phyloP scores from a whole-genome alignment of 2,888 invertebrate genomes.

The Spialia ferax region DNA sequence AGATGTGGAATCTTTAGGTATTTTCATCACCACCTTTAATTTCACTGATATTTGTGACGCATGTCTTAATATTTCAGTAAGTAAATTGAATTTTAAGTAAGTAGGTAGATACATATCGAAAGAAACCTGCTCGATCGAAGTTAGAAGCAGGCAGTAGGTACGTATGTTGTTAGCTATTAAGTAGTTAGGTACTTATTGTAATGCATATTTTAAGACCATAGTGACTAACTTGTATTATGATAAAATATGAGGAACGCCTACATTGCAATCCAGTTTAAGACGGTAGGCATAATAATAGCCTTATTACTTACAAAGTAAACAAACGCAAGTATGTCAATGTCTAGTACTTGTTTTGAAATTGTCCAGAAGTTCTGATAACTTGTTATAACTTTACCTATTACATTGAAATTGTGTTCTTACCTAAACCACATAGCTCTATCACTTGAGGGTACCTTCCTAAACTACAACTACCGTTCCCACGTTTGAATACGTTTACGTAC shows the following conservation, averaged over 20 bases:
- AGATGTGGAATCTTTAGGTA: no score
- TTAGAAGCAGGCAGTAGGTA: neutral
- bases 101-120: no score
- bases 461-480: no score
- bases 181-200: no score
- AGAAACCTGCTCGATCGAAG: no score
- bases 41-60: no score
- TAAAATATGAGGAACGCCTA: slow-evolving; percentile 36
- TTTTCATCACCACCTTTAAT: no score
- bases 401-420: neutral
- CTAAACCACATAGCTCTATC: no score
- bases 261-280: slow-evolving; percentile 34
- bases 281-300: slow-evolving; percentile 16
- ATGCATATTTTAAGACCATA: slow-evolving; percentile 9
- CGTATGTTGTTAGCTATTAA: neutral
- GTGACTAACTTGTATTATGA: slow-evolving; percentile 16
- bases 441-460: no score
- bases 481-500: no score
- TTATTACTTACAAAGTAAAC: slow-evolving; percentile 44
- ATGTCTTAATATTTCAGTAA: no score
- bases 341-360: slow-evolving; percentile 39
- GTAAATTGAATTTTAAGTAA: no score
- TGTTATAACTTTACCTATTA: neutral
- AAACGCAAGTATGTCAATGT: slow-evolving; percentile 51
- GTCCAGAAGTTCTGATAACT: slow-evolving; percentile 5